These are phyloP conservation scores for Garra rufa DNA, from an alignment of 2,113 vertebrate genomes.

Conservation along the genomic window DNA sequence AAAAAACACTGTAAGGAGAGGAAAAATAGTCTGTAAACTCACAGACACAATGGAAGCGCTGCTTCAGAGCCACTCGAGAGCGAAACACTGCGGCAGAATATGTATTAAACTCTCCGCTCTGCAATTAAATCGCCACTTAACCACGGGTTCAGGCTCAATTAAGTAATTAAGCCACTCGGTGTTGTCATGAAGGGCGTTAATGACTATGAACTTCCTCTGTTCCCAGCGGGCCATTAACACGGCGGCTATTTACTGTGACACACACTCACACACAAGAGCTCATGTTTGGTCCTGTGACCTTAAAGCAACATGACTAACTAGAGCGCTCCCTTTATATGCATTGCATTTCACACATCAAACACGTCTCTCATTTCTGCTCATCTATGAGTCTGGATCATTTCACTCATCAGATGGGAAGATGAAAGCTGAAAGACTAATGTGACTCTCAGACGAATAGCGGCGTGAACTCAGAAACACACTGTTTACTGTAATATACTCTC, in stretches of 20 bases:
- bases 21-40: too few species aligned
- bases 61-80: conserved; percentile 12
- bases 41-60: neutral
- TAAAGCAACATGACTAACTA: neutral
- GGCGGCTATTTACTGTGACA: neutral
- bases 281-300: neutral
- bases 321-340: neutral
- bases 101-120: conserved; percentile 27
- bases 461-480: neutral
- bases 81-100: neutral
- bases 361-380: neutral
- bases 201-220: conserved; percentile 25
- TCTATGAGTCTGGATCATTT: neutral
- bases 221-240: conserved; percentile 21
- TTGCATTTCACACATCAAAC: neutral
- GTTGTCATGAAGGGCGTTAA: conserved; percentile 39
- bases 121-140: conserved; percentile 49
- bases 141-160: conserved; percentile 41
- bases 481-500: neutral
- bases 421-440: neutral
- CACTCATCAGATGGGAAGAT: neutral
- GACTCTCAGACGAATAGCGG: neutral
- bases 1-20: neutral
- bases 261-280: neutral
- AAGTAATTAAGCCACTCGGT: conserved; percentile 37